Evolutionary conservation across 2,113 vertebrate species (phyloP).

Genomic region (Corvus cornix): DNA sequence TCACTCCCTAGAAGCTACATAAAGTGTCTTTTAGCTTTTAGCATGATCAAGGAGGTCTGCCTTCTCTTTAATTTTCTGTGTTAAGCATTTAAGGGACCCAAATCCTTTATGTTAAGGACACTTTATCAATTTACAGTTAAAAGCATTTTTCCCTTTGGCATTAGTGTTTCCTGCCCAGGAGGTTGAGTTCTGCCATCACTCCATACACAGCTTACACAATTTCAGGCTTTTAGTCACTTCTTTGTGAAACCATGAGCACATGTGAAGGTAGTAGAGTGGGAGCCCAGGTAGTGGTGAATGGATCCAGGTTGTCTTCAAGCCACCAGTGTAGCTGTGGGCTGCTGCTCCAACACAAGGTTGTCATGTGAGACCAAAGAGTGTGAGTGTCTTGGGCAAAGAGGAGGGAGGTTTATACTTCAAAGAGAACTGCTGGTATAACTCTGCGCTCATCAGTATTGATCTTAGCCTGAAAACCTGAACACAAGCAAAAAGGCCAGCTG

Average conservation of each 20-base stretch:
- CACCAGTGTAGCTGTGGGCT: not conserved
- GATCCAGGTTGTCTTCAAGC: not conserved
- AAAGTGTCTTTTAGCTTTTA: conserved; percentile 42
- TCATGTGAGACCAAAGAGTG: rapidly evolving
- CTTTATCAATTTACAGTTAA: not conserved
- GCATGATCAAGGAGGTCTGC: not conserved
- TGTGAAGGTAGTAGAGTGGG: not conserved
- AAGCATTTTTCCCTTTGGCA: not conserved
- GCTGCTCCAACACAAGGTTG: not conserved
- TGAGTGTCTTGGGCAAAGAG: not conserved
- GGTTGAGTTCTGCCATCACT: not conserved
- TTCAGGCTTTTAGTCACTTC: not conserved
- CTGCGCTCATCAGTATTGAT: not conserved
- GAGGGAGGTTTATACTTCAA: not conserved
- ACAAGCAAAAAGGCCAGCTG: not conserved
- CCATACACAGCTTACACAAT: not conserved
- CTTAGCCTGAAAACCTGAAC: not conserved
- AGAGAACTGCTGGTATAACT: not conserved
- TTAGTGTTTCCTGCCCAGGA: not conserved
- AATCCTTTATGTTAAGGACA: not conserved
- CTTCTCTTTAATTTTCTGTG: not conserved
- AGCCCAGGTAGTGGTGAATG: not conserved
- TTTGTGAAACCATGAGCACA: not conserved
- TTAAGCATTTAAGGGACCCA: not conserved
- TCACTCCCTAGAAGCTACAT: not conserved